Percentiles rank a stretch among this genome's conserved stretches.
phyloP scores from a whole-genome alignment of 1,140 invertebrate species.

The Teleogryllus occipitalis region DNA sequence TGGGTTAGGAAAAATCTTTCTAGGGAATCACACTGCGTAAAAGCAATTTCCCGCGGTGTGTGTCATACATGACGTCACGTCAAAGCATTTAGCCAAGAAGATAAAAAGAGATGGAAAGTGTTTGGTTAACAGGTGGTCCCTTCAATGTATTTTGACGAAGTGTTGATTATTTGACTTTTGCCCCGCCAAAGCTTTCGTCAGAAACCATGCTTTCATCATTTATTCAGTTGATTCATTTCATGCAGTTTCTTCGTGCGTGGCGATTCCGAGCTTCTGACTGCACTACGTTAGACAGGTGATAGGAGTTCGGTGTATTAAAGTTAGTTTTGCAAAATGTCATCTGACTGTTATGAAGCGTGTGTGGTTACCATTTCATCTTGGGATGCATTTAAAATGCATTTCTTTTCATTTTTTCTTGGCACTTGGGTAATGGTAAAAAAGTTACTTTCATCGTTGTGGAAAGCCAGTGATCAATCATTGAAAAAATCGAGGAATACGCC shows the following conservation, averaged over 20 bases:
- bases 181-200: background rate
- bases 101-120: no score
- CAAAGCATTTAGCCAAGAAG: no score
- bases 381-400: slow-evolving; percentile 40
- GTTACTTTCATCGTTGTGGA: slow-evolving; percentile 43
- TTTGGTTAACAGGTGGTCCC: no score
- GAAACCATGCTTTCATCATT: background rate
- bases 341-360: slow-evolving; percentile 23
- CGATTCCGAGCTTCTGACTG: no score
- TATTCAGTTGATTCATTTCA: background rate
- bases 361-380: slow-evolving; percentile 41
- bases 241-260: background rate
- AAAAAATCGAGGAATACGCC: slow-evolving; percentile 43
- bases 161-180: background rate
- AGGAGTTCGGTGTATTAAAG: background rate
- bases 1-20: no score
- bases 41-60: no score
- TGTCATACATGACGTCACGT: no score
- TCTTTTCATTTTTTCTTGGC: slow-evolving; percentile 43
- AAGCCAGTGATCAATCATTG: slow-evolving; percentile 29
- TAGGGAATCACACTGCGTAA: no score
- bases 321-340: background rate
- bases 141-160: no score
- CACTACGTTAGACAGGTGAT: no score
- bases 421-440: slow-evolving; percentile 42